These are phyloP conservation scores for Nesogale talazaci DNA, from an alignment of 2,113 vertebrate species.

Conservation along the genomic window DNA sequence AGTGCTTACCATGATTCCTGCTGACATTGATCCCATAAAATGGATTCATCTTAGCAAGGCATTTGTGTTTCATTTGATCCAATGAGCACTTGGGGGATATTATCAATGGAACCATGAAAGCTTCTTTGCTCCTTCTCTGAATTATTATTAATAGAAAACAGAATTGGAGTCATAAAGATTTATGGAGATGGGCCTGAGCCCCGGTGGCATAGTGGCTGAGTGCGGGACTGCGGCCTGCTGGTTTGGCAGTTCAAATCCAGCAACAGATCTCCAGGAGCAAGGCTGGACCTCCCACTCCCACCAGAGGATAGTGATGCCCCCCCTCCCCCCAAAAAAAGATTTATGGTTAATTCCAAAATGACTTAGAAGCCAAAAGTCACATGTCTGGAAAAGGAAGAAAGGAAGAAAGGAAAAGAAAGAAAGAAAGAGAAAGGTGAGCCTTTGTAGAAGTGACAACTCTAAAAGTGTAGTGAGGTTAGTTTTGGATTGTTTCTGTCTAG, in stretches of 20 bases:
- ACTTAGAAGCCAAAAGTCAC: slow-evolving; percentile 1
- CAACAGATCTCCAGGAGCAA: no score
- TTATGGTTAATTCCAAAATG: slow-evolving; percentile 31
- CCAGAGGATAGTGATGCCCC: no score
- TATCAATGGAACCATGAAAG: slow-evolving; percentile 40
- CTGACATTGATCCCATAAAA: background rate
- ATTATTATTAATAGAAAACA: slow-evolving; percentile 26
- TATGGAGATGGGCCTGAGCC: no score
- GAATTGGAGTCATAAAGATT: slow-evolving; percentile 53
- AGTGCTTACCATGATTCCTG: background rate
- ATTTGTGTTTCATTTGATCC: slow-evolving; percentile 57
- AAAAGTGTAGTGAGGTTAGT: background rate
- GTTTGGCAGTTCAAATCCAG: no score
- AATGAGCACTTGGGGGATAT: slow-evolving; percentile 29
- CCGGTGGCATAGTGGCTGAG: no score
- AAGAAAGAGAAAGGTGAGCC: background rate
- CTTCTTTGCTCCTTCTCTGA: slow-evolving; percentile 30
- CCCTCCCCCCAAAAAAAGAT: no score
- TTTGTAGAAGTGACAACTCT: background rate
- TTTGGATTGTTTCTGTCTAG: background rate
- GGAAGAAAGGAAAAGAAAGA: no score
- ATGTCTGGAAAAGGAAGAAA: no score
- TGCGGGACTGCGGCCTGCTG: no score
- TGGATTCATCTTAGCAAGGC: slow-evolving; percentile 23
- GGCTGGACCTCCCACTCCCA: no score